These are phyloP conservation scores for Pachycephala philippinensis DNA, from an alignment of 2,113 vertebrate genomes.

Conservation along the genomic window DNA sequence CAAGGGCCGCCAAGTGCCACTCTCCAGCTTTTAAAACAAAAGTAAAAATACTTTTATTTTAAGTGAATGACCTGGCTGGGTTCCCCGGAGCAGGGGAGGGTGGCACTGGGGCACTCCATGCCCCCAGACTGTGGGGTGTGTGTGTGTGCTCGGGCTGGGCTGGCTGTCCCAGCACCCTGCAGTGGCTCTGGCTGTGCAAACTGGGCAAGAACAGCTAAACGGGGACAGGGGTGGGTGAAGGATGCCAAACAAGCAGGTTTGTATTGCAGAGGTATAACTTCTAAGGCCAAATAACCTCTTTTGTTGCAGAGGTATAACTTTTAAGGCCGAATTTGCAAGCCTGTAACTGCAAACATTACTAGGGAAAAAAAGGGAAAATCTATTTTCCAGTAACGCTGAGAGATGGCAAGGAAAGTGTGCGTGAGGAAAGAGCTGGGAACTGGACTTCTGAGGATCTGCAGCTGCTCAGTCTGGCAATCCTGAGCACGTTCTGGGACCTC, in stretches of 20 bases:
- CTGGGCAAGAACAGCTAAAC: background rate
- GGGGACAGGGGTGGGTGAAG: background rate
- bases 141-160: background rate
- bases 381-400: background rate
- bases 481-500: background rate
- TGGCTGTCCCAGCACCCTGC: background rate
- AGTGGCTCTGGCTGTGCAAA: background rate
- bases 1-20: slow-evolving; percentile 30
- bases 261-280: background rate
- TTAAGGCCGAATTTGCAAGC: background rate
- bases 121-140: background rate
- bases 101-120: background rate
- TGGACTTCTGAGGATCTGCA: background rate
- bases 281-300: background rate
- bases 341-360: background rate
- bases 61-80: slow-evolving; percentile 31
- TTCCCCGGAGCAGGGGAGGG: background rate
- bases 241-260: background rate
- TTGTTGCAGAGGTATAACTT: too few relatives aligned
- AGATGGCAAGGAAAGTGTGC: background rate
- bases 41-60: too few relatives aligned
- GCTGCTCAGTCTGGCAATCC: background rate
- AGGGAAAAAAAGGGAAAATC: background rate
- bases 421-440: background rate
- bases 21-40: background rate